Percentiles rank a stretch among this genome's conserved stretches.
Conservation (phyloP, 35 echinoderm and acorn worm species). For the Heliocidaris erythrogramma region DNA sequence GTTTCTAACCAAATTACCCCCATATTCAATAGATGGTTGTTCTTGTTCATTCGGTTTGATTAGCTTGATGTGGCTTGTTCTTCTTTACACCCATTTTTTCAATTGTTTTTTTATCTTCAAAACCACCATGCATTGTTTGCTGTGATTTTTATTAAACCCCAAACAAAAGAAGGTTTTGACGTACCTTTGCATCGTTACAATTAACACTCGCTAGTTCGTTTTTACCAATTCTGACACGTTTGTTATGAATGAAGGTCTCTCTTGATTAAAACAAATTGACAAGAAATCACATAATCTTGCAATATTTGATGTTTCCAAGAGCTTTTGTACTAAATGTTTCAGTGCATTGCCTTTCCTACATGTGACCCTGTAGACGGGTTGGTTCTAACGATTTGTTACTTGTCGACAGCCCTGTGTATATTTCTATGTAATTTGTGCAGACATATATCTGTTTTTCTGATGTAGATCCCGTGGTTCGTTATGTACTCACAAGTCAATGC, state of each 20-base stretch:
- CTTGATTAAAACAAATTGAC: neutral
- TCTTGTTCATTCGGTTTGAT: conserved; percentile 16
- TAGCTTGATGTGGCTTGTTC: conserved; percentile 35
- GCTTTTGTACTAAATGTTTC: neutral
- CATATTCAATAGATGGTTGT: conserved; percentile 40
- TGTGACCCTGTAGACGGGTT: neutral
- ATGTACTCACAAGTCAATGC: neutral
- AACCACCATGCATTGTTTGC: conserved; percentile 25
- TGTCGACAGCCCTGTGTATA: neutral
- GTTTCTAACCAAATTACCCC: neutral
- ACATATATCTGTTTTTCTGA: neutral
- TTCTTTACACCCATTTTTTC: neutral
- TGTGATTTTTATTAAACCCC: conserved; percentile 9
- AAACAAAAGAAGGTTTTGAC: neutral
- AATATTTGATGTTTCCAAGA: neutral
- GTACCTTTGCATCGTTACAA: neutral
- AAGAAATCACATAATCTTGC: conserved; percentile 24
- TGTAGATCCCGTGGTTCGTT: neutral
- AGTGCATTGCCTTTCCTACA: neutral
- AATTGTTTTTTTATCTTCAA: neutral
- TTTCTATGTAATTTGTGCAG: neutral
- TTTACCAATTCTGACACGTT: neutral
- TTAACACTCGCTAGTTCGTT: conserved; percentile 24
- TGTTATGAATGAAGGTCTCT: neutral
- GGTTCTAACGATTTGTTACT: neutral